Base-by-base conservation (phyloP, 2,888 invertebrate genomes). In the Syritta pipiens region DNA sequence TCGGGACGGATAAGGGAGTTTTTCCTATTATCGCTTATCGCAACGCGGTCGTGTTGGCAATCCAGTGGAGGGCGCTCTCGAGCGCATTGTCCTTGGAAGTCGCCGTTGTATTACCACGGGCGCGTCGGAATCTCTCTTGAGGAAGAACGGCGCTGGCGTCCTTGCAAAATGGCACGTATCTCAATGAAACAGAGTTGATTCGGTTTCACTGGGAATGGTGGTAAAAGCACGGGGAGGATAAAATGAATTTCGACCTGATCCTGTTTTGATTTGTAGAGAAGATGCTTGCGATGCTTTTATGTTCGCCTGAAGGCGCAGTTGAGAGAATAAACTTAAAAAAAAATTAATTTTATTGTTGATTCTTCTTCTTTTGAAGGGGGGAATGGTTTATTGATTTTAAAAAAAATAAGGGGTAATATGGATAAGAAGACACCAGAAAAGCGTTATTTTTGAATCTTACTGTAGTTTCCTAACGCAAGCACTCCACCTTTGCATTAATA, bases 161-260 rank as follows among this genome's bases (percentile, higher is more conserved):
- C 65, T 46, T 55, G 46, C 7, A 12, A 37, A 49, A n/a, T n/a
- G 49, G 62, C 62, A 63, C 62, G 62, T 63, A 63, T 12, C 19
- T 19, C 10, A 10, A n/a, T 14, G n/a, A 19, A 55, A 19, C 22
- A 6, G 35, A 12, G 12, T 17, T n/a, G n/a, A n/a, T n/a, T n/a
- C 1, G 30, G 30, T 49, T 19, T 49, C 9, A 14, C 6, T 4
- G 7, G 5, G 12, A 22, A 44, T 17, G 9, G n/a, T n/a, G n/a
- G n/a, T n/a, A n/a, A n/a, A n/a, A n/a, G n/a, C n/a, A n/a, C n/a
- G n/a, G n/a, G n/a, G n/a, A n/a, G n/a, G n/a, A n/a, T n/a, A n/a
- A n/a, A n/a, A n/a, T n/a, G n/a, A n/a, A n/a, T n/a, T 7, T 17
- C 14, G 3, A 37, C n/a, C n/a, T 40, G 17, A 9, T 40, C 7